These are phyloP conservation scores for Temnothorax unifasciatus DNA, from an alignment of 2,888 invertebrate genomes.

Conservation along the genomic window DNA sequence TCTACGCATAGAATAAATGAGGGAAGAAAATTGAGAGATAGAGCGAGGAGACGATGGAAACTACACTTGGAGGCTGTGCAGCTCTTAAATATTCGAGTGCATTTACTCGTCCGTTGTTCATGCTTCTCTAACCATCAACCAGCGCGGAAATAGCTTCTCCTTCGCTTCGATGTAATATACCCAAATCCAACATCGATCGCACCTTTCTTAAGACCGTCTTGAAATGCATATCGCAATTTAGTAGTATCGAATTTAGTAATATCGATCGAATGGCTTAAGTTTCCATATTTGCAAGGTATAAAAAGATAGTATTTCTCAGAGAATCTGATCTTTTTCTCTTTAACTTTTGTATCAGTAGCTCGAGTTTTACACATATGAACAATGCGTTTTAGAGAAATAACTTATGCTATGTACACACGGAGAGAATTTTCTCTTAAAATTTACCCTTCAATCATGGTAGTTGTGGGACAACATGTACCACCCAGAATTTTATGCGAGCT, in stretches of 20 bases:
- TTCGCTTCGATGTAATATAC: conserved; percentile 33
- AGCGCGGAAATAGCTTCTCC: conserved; percentile 39
- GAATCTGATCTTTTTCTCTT: background rate
- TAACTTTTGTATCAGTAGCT: background rate
- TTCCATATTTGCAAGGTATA: background rate
- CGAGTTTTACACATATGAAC: background rate
- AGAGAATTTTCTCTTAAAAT: no score
- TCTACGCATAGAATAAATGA: conserved; percentile 44
- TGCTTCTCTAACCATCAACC: conserved; percentile 37
- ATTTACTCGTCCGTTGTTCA: conserved; percentile 47
- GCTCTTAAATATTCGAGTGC: conserved; percentile 55
- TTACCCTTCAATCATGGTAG: no score
- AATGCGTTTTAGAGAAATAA: background rate
- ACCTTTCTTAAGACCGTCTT: conserved; percentile 7
- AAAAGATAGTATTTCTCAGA: background rate
- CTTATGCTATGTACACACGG: background rate
- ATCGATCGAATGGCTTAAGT: background rate
- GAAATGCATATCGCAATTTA: conserved; percentile 12
- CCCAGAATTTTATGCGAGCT: no score
- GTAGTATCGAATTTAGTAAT: background rate
- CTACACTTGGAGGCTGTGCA: conserved; percentile 6
- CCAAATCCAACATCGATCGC: conserved; percentile 40
- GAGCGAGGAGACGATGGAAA: background rate
- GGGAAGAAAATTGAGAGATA: conserved; percentile 37
- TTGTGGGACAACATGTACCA: no score